Evolutionary conservation across 2,888 invertebrate species (phyloP).

Genomic region (Synanthedon vespiformis): DNA sequence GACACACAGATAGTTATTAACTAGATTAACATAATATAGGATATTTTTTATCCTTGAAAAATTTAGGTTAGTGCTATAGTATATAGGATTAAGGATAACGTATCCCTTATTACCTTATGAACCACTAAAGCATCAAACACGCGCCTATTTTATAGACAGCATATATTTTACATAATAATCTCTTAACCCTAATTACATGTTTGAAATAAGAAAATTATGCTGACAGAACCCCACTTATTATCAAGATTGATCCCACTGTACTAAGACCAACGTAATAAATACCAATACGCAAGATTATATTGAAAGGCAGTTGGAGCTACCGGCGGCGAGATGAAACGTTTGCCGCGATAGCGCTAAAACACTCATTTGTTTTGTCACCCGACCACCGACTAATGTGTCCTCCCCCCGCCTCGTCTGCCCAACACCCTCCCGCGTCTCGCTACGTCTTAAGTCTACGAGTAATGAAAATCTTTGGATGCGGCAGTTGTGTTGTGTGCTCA

Average conservation of each 20-base stretch:
- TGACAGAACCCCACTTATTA: not conserved
- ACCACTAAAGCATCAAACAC: too few relatives aligned
- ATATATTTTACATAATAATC: too few relatives aligned
- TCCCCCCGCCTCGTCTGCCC: not conserved
- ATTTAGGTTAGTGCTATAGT: too few relatives aligned
- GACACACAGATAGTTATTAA: too few relatives aligned
- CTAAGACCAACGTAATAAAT: not conserved
- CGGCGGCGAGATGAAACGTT: constrained; percentile 48
- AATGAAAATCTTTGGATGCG: too few relatives aligned
- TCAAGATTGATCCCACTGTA: not conserved
- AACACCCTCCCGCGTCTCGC: not conserved
- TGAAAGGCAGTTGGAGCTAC: constrained; percentile 9
- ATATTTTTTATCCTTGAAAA: too few relatives aligned
- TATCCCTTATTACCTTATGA: too few relatives aligned
- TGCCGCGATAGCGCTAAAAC: constrained; percentile 61
- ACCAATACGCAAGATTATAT: constrained; percentile 17
- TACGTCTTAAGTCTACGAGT: not conserved
- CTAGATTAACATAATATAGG: too few relatives aligned
- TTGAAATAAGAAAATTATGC: not conserved
- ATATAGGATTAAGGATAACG: too few relatives aligned
- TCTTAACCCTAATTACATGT: too few relatives aligned
- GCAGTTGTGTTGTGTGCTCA: too few relatives aligned
- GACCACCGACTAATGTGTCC: constrained; percentile 20
- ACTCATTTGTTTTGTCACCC: constrained; percentile 68
- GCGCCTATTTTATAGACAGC: too few relatives aligned